Conservation (phyloP, 2,113 vertebrate species). For the Scomber colias region DNA sequence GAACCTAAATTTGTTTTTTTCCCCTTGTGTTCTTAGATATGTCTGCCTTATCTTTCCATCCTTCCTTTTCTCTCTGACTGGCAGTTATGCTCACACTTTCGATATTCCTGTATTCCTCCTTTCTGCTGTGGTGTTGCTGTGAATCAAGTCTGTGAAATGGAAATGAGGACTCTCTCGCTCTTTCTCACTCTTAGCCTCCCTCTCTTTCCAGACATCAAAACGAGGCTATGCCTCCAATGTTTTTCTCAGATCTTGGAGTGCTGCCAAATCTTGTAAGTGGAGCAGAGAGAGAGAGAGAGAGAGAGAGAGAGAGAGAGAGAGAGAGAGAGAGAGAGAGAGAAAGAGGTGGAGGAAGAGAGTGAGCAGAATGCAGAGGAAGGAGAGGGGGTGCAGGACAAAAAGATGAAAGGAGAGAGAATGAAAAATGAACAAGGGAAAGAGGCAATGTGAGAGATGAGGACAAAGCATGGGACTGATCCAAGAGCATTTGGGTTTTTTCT, state of each 20-base stretch:
- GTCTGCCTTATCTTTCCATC: constrained; percentile 33
- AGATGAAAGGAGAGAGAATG: constrained; percentile 72
- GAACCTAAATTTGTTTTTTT: constrained; percentile 51
- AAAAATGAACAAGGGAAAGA: constrained; percentile 78
- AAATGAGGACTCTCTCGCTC: constrained; percentile 77
- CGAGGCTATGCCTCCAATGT: constrained; percentile 87
- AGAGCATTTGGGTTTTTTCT: constrained; percentile 67
- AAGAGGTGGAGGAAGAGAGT: constrained; percentile 62
- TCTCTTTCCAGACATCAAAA: constrained; percentile 87
- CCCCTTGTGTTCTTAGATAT: constrained; percentile 22
- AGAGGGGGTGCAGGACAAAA: constrained; percentile 75
- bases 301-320: too few relatives aligned
- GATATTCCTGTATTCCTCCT: constrained; percentile 59
- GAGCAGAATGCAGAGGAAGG: constrained; percentile 73
- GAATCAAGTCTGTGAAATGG: constrained; percentile 81
- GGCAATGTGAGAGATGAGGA: constrained; percentile 72
- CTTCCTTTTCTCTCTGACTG: constrained; percentile 74
- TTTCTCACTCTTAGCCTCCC: constrained; percentile 68
- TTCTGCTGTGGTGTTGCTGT: constrained; percentile 61
- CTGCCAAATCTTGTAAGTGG: constrained; percentile 88
- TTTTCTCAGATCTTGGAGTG: constrained; percentile 85
- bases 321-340: constrained; percentile 56
- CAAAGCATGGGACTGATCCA: constrained; percentile 75
- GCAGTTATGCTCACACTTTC: constrained; percentile 54
- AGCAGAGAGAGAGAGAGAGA: constrained; percentile 76